A percentile compares a stretch with the other conserved stretches of the same genome.
phyloP scores from a whole-genome alignment of 2,888 invertebrate species.

The Atethmia centrago region DNA sequence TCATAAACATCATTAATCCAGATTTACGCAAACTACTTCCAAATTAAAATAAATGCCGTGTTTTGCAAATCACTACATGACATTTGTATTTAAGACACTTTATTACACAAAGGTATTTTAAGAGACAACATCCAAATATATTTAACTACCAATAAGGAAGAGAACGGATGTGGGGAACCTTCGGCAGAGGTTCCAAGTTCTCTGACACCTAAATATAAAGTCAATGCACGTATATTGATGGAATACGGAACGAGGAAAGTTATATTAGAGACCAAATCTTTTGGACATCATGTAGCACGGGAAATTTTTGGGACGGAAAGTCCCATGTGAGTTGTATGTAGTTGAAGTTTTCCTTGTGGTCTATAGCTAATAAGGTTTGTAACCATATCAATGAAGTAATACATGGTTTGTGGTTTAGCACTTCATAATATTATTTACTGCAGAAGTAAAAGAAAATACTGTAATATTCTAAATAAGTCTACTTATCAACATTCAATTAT shows the following conservation, averaged over 20 bases:
- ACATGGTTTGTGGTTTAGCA: not conserved
- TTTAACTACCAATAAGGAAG: slow-evolving; percentile 27
- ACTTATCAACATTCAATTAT: not conserved
- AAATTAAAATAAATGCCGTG: slow-evolving; percentile 36
- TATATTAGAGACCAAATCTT: not conserved
- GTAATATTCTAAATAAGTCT: not conserved
- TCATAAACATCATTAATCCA: slow-evolving; percentile 45
- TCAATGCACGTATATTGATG: slow-evolving; percentile 49
- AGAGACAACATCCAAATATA: slow-evolving; percentile 27
- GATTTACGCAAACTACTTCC: slow-evolving; percentile 47
- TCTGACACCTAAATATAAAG: slow-evolving; percentile 33
- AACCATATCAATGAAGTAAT: not conserved
- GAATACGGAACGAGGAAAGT: slow-evolving; percentile 51
- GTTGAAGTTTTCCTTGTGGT: not conserved
- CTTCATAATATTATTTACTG: not conserved
- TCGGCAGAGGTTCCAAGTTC: slow-evolving; percentile 38
- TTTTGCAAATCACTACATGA: slow-evolving; percentile 32
- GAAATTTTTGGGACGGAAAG: slow-evolving; percentile 8
- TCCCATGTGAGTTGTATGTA: not conserved
- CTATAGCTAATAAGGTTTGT: not conserved
- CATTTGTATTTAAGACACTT: not conserved
- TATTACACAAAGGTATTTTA: slow-evolving; percentile 39
- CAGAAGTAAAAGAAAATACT: not conserved
- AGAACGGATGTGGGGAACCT: slow-evolving; percentile 37
- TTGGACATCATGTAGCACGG: not conserved